These are phyloP conservation scores for Folsomia candida DNA, from an alignment of 2,888 invertebrate species.

Conservation along the genomic window DNA sequence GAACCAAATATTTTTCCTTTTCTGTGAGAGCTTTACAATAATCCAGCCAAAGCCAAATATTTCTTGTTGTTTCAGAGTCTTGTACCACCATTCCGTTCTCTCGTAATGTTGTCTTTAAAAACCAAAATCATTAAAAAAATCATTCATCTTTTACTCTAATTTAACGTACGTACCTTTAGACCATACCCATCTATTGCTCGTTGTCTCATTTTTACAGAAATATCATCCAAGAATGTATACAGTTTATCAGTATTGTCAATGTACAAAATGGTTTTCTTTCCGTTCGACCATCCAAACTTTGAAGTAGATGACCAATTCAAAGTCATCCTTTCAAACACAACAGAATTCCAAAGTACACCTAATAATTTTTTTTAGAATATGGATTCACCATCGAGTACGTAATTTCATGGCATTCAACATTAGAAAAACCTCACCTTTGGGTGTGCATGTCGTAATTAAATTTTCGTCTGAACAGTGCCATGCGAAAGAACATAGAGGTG, in stretches of 20 bases:
- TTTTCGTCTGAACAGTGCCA: conserved; percentile 86
- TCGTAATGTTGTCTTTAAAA: conserved; percentile 66
- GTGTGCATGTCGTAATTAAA: conserved; percentile 60
- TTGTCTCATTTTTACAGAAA: conserved; percentile 69
- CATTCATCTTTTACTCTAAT: background rate
- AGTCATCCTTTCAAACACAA: conserved; percentile 77
- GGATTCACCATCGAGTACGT: background rate
- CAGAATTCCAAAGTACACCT: conserved; percentile 69
- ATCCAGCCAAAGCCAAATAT: conserved; percentile 80
- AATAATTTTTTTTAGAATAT: conserved; percentile 21
- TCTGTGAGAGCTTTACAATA: conserved; percentile 69
- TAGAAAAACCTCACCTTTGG: conserved; percentile 23
- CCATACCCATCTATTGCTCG: conserved; percentile 75
- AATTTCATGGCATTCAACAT: background rate
- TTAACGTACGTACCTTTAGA: conserved; percentile 63
- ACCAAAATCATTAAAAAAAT: background rate
- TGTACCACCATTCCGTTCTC: conserved; percentile 73
- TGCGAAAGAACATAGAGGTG: conserved; percentile 67
- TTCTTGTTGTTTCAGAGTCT: conserved; percentile 67
- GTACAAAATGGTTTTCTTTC: conserved; percentile 65
- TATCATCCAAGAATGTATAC: conserved; percentile 64
- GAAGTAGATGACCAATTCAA: conserved; percentile 75
- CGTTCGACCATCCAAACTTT: conserved; percentile 73
- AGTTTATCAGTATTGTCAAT: conserved; percentile 59
- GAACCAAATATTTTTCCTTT: conserved; percentile 53